Evolutionary conservation across 2,797 vertebrate genomes (phyloP).

Genomic region (Lerista edwardsae): DNA sequence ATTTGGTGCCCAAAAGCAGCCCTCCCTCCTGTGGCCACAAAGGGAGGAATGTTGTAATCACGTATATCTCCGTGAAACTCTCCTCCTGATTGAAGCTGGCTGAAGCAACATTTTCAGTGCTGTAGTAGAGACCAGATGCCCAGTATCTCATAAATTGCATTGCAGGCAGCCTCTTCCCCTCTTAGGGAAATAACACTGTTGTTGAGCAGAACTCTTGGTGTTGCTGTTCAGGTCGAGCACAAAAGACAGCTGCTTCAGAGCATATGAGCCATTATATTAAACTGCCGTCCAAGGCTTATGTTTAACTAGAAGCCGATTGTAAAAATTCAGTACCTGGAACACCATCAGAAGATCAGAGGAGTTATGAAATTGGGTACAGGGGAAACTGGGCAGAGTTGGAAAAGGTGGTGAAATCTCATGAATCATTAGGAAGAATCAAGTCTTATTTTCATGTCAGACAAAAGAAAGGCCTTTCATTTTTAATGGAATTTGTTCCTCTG

Average conservation of each 20-base stretch:
- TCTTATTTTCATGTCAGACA: neutral
- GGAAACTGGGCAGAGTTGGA: neutral
- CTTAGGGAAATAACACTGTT: neutral
- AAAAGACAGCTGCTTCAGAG: slow-evolving; percentile 14
- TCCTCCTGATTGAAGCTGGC: neutral
- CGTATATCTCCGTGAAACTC: accelerated
- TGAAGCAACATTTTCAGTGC: neutral
- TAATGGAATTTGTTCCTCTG: neutral
- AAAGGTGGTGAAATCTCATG: neutral
- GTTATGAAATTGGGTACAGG: neutral
- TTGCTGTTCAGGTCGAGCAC: neutral
- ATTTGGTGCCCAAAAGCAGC: too few relatives aligned
- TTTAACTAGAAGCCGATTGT: neutral
- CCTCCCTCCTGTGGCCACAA: too few relatives aligned
- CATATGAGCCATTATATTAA: neutral
- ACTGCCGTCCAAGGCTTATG: neutral
- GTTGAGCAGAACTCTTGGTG: neutral
- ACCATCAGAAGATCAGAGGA: neutral
- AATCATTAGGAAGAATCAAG: neutral
- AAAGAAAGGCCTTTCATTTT: neutral
- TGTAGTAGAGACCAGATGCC: accelerated
- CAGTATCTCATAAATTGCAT: neutral
- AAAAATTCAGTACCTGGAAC: neutral
- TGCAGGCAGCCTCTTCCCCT: neutral
- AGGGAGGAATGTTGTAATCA: neutral